Evolutionary conservation across 2,888 invertebrate species (phyloP).

Genomic region (Sthenelais limicola): DNA sequence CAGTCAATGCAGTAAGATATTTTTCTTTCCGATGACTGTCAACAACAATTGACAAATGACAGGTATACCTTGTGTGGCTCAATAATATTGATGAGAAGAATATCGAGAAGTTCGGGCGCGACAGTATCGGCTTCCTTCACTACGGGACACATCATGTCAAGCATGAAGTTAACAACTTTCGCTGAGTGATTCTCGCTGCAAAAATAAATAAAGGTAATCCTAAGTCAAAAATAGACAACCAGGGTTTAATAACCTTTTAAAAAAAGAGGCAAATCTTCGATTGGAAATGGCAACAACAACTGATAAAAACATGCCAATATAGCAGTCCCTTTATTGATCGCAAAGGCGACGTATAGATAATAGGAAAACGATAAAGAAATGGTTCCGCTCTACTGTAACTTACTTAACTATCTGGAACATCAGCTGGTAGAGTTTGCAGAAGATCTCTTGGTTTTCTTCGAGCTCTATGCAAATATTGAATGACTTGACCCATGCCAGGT

Average conservation of each 20-base stretch:
- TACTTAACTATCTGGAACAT: slow-evolving; percentile 97
- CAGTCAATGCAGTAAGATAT: background rate
- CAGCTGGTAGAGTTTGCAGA: slow-evolving; percentile 91
- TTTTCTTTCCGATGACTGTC: background rate
- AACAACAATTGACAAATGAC: background rate
- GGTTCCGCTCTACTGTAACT: no score
- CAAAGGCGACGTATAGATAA: no score
- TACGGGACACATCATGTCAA: slow-evolving; percentile 94
- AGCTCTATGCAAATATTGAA: slow-evolving; percentile 99
- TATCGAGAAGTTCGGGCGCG: slow-evolving; percentile 93
- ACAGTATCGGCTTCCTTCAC: slow-evolving; percentile 96
- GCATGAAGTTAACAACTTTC: slow-evolving; percentile 96
- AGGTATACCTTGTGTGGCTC: slow-evolving; percentile 80
- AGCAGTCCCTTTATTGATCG: no score
- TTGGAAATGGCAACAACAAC: no score
- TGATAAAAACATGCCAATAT: no score
- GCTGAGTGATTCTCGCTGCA: slow-evolving; percentile 93
- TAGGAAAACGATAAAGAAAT: no score
- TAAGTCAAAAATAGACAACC: no score
- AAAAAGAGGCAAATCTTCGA: no score
- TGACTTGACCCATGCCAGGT: slow-evolving; percentile 96
- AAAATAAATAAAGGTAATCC: slow-evolving; percentile 27
- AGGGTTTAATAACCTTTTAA: background rate
- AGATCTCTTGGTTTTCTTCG: slow-evolving; percentile 97
- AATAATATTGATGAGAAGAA: slow-evolving; percentile 92